These are phyloP conservation scores for Piscicola geometra DNA, from an alignment of 2,888 invertebrate genomes.

Conservation along the genomic window DNA sequence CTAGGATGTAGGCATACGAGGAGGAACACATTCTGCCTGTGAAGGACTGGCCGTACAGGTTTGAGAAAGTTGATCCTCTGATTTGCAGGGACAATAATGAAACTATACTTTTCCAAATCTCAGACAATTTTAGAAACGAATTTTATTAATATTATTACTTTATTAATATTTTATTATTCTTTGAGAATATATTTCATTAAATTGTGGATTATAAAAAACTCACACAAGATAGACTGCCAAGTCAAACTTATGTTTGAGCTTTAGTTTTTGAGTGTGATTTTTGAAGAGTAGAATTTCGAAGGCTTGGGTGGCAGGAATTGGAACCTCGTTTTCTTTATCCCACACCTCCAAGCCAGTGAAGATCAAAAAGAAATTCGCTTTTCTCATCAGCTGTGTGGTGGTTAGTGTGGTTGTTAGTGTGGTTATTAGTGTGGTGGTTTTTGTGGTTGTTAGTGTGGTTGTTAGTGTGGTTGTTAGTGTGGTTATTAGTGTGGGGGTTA, in stretches of 20 bases:
- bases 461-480: no score
- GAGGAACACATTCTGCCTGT: background rate
- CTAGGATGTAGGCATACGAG: slow-evolving; percentile 8
- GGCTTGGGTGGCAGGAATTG: background rate
- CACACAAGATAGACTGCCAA: slow-evolving; percentile 3
- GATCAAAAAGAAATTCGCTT: background rate
- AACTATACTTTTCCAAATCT: no score
- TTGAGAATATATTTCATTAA: no score
- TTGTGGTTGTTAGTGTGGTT: no score
- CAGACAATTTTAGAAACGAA: no score
- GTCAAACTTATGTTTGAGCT: background rate
- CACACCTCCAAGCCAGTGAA: slow-evolving; percentile 7
- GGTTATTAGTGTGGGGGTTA: no score
- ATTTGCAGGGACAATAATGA: no score
- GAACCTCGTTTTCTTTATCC: background rate
- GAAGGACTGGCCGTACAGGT: background rate
- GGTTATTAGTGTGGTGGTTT: no score
- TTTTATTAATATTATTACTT: no score
- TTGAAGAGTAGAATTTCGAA: background rate
- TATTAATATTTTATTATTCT: no score
- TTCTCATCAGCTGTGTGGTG: background rate
- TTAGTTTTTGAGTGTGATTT: background rate
- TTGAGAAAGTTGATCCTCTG: background rate
- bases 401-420: no score
- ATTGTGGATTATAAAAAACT: no score